Conservation (phyloP, 1,140 invertebrate species). For the Leptinotarsa texana region DNA sequence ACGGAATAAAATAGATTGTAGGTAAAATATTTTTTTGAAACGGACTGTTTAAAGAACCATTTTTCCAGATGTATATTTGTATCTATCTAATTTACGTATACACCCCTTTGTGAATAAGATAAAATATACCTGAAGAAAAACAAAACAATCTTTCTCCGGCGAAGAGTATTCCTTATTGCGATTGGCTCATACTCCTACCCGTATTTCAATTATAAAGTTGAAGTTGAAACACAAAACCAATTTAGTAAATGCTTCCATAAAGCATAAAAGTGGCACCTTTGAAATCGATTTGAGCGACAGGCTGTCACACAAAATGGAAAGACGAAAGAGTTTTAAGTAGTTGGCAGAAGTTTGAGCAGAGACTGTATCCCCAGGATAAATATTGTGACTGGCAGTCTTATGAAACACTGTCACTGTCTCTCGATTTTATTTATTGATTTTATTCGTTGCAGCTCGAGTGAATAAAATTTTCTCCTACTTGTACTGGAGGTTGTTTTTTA, state of each 20-base stretch:
- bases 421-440: conserved; percentile 27
- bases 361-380: conserved; percentile 49
- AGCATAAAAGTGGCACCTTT: conserved; percentile 43
- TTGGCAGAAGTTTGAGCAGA: conserved; percentile 51
- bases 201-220: conserved; percentile 15
- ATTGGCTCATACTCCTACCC: background rate
- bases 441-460: background rate
- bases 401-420: conserved; percentile 42
- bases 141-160: too few relatives aligned
- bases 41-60: too few relatives aligned
- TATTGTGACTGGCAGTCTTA: conserved; percentile 47
- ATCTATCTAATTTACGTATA: too few relatives aligned
- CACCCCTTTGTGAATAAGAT: too few relatives aligned
- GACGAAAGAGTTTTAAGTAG: conserved; percentile 56
- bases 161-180: too few relatives aligned
- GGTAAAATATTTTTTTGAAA: too few relatives aligned
- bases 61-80: too few relatives aligned
- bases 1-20: too few relatives aligned
- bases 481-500: too few relatives aligned
- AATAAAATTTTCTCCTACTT: background rate
- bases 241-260: conserved; percentile 44
- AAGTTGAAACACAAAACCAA: conserved; percentile 42
- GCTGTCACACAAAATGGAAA: conserved; percentile 53
- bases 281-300: conserved; percentile 53
- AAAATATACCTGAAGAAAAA: too few relatives aligned